Conservation (phyloP, 2,113 vertebrate genomes). For the Rhabdomys dilectus region DNA sequence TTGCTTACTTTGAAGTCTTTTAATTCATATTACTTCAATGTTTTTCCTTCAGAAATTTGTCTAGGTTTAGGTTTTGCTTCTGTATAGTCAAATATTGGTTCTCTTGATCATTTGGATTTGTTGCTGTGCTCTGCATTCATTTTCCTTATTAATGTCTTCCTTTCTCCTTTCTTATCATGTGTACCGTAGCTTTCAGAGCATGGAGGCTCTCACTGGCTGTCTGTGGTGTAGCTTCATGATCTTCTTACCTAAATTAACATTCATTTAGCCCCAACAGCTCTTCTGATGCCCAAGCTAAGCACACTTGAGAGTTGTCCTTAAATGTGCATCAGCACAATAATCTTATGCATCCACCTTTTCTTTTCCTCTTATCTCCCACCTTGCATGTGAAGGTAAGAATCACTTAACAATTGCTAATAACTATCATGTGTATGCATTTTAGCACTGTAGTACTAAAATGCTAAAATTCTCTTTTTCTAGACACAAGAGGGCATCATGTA, state of each 20-base stretch:
- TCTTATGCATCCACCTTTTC: neutral
- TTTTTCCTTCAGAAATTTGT: neutral
- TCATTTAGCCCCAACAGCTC: neutral
- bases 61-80: neutral
- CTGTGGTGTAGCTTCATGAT: accelerated
- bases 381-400: slow-evolving; percentile 35
- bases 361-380: neutral
- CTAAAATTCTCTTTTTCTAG: neutral
- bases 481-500: neutral
- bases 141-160: neutral
- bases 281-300: neutral
- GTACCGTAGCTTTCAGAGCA: neutral
- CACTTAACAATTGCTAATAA: slow-evolving; percentile 10
- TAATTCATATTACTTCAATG: neutral
- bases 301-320: neutral
- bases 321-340: neutral
- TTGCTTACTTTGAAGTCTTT: neutral
- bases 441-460: neutral
- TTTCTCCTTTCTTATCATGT: neutral
- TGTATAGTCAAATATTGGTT: neutral
- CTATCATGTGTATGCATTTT: neutral
- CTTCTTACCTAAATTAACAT: neutral
- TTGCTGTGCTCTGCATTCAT: neutral
- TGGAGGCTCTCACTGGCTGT: no score
- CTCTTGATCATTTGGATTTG: neutral